Evolutionary conservation across 2,797 vertebrate genomes (phyloP).

Genomic region (Mormyrops attenuatus): DNA sequence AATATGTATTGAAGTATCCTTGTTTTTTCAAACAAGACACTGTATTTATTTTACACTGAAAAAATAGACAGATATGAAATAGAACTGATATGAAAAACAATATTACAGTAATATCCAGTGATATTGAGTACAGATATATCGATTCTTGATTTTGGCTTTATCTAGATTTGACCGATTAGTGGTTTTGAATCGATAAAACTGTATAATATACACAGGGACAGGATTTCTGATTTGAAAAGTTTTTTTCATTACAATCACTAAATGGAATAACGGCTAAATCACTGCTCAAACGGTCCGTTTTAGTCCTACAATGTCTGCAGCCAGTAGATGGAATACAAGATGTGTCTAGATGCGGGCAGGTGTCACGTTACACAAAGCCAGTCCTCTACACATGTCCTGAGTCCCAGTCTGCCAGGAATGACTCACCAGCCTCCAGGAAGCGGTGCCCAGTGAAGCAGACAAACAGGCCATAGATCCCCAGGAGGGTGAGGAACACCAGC

Average conservation of each 20-base stretch:
- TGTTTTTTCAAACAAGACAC: background rate
- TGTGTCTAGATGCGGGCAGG: background rate
- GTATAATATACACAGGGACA: background rate
- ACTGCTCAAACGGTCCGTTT: background rate
- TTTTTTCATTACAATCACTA: background rate
- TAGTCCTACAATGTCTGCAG: background rate
- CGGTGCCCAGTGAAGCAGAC: constrained; percentile 28
- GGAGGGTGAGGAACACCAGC: constrained; percentile 21
- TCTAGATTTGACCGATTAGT: background rate
- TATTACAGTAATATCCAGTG: background rate
- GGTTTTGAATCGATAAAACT: background rate
- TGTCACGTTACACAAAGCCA: background rate
- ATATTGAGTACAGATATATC: background rate
- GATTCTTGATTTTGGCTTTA: background rate
- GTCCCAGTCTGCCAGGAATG: background rate
- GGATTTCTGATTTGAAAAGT: background rate
- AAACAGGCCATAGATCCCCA: constrained; percentile 25
- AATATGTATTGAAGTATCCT: background rate
- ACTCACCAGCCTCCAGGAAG: constrained; percentile 28
- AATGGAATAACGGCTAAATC: background rate
- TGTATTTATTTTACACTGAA: background rate
- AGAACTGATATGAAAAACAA: background rate
- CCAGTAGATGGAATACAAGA: background rate
- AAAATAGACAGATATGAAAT: background rate
- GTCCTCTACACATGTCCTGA: background rate